These are phyloP conservation scores for Scolanthus callimorphus DNA, from an alignment of 92 coral and sea anemone species.

Conservation along the genomic window DNA sequence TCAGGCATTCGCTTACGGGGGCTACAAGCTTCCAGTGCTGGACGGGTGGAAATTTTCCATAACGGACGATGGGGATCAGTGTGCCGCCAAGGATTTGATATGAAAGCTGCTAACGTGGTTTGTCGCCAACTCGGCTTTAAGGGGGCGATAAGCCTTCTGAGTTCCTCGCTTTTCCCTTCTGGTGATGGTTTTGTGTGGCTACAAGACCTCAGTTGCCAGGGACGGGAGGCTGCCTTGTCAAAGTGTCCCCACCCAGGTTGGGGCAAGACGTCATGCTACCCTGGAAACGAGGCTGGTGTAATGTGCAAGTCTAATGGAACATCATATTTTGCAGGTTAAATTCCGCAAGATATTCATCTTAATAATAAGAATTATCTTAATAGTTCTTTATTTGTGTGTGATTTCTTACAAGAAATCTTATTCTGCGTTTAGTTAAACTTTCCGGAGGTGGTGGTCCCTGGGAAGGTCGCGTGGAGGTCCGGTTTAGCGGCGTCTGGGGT, in stretches of 20 bases:
- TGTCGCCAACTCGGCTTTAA: too few species aligned
- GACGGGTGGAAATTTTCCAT: slow-evolving; percentile 49
- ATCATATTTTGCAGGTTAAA: too few species aligned
- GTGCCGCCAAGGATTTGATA: slow-evolving; percentile 18
- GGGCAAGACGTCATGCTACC: slow-evolving; percentile 39
- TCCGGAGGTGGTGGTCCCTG: too few species aligned
- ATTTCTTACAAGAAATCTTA: too few species aligned
- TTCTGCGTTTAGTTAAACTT: too few species aligned
- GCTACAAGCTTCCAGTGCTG: slow-evolving; percentile 16
- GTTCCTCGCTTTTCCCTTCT: slow-evolving; percentile 27
- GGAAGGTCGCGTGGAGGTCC: slow-evolving; percentile 46
- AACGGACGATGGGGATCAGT: slow-evolving; percentile 56
- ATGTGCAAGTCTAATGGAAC: slow-evolving; percentile 25
- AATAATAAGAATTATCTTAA: too few species aligned
- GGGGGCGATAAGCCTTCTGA: slow-evolving; percentile 25
- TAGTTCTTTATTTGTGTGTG: too few species aligned
- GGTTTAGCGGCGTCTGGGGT: slow-evolving; percentile 54
- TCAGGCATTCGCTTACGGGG: slow-evolving; percentile 22
- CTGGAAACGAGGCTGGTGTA: slow-evolving; percentile 24
- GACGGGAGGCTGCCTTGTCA: slow-evolving; percentile 32
- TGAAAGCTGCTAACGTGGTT: slow-evolving; percentile 36
- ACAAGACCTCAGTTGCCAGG: slow-evolving; percentile 30
- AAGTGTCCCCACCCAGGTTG: slow-evolving; percentile 57
- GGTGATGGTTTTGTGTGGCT: slow-evolving; percentile 43
- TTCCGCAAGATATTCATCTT: too few species aligned